Evolutionary conservation across 2,113 vertebrate genomes (phyloP), one percentile per base, ranked within the genome.

Genomic region (Harpagus bidentatus): DNA sequence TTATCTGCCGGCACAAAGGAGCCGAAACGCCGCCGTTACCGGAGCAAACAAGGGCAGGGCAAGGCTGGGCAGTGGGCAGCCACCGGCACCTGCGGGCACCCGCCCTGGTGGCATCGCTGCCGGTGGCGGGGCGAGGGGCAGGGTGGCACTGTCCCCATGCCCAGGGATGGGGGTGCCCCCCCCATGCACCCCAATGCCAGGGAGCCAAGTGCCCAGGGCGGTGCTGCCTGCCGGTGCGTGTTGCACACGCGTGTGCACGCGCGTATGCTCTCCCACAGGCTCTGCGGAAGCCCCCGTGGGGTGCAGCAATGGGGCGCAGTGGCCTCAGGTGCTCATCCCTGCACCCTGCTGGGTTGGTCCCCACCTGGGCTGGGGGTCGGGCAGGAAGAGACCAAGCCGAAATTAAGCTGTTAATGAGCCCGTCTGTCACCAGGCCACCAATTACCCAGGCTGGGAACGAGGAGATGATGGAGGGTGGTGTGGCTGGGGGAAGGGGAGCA

Each of bases 351-450:
- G 74, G 34, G 70, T 31, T 53, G 28, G 61, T 83, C 65, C 90
- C 38, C 87, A 87, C 82, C 92, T 91, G 76, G 90, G 53, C 52
- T 73, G 62, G 88, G 93, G 66, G 86, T 38, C 7, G 3, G 66
- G 59, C 85, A 93, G 96, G 94, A 92, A 94, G 93, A 79, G 67
- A 82, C 12, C 63, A 81, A 83, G 78, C 92, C 92, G 52, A 95
- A 94, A 98, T 97, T 97, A 97, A 98, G 98, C 98, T 97, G 96
- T 97, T 98, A 98, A 98, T 97, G 95, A 98, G 83, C 88, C 83
- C 0, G 92, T 96, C 97, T 97, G 96, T 98, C 98, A 98, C 95
- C 96, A 73, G 85, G 79, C 93, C 98, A 91, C 97, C 97, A 94
- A 96, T 97, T 96, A 95, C 80, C 23, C 21, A 3, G 69, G 40